Evolutionary conservation across 2,113 vertebrate genomes (phyloP), one percentile per base, ranked within the genome.

Genomic region (Mormyrus lacerda): DNA sequence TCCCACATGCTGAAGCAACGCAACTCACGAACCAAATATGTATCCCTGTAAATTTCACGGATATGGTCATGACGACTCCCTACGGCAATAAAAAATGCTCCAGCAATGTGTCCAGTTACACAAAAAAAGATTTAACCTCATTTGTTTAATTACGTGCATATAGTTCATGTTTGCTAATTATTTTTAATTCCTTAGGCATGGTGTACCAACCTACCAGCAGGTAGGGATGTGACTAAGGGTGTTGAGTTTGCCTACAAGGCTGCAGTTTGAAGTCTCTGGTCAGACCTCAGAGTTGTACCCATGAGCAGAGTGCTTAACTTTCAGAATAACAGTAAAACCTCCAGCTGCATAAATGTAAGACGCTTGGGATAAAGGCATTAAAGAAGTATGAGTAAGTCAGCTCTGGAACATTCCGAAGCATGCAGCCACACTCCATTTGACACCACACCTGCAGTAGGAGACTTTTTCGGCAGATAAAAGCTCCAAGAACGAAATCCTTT

Each of bases 301-400:
- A 4, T 48, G 83, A 85, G 45, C 47, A 85, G 83, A 85, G 82
- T 24, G 39, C 39, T 39, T 79, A 42, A 42, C 35, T 19, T 79
- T 15, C 73, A 79, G 45, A 48, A 48, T 6, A 79, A 79, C 31
- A 79, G 73, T 79, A 39, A 79, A 79, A 79, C 73, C 35, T 79
- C 73, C 73, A 79, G 35, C 35, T 79, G 73, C 35, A 42, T 79
- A 79, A 79, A 79, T 79, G 73, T 79, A 79, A 79, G 73, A 79
- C 35, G 17, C 35, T 8, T 42, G 31, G 35, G 73, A 79, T 79
- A 79, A 42, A 79, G 35, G 73, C 73, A 42, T 79, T 79, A 79
- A 79, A 79, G 15, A 79, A 39, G 31, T 35, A 42, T 79, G 73
- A 35, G 73, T 79, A 79, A 79, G 73, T 79, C 73, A 79, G 92